These are phyloP conservation scores for Dendrolimus pini DNA, from an alignment of 2,888 invertebrate genomes.

Conservation along the genomic window DNA sequence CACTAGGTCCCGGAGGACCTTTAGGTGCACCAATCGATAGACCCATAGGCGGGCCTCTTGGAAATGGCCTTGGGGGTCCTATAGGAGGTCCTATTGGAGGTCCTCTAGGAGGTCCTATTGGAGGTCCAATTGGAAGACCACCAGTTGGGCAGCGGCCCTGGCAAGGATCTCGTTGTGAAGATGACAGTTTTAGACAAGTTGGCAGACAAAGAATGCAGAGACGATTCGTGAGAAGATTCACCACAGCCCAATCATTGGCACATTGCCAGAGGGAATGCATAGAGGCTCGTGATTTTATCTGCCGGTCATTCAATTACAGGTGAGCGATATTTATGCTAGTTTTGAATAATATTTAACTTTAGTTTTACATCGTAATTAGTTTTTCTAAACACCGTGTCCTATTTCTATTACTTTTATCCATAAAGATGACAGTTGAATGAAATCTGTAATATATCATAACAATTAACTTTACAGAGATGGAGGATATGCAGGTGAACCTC, in stretches of 20 bases:
- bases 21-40: slow-evolving; percentile 30
- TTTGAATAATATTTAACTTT: slow-evolving; percentile 1
- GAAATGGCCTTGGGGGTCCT: slow-evolving; percentile 35
- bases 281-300: slow-evolving; percentile 88
- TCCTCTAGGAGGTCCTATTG: slow-evolving; percentile 45
- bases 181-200: slow-evolving; percentile 89
- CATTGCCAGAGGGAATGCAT: slow-evolving; percentile 92
- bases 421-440: no score
- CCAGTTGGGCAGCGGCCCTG: slow-evolving; percentile 51
- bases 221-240: slow-evolving; percentile 84
- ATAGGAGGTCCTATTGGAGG: slow-evolving; percentile 47
- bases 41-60: slow-evolving; percentile 30
- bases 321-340: slow-evolving; percentile 31
- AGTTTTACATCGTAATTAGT: slow-evolving; percentile 8
- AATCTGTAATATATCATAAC: no score
- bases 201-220: slow-evolving; percentile 88
- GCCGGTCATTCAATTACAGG: slow-evolving; percentile 92
- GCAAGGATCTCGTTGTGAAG: slow-evolving; percentile 84
- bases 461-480: slow-evolving; percentile 58
- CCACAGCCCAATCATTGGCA: slow-evolving; percentile 83
- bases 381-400: no score
- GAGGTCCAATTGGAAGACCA: slow-evolving; percentile 44
- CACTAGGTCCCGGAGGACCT: slow-evolving; percentile 18
- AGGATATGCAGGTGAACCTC: slow-evolving; percentile 77
- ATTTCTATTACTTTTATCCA: no score